Base-by-base conservation (phyloP, 1,140 invertebrate genomes). In the Ostrea denselamellosa region DNA sequence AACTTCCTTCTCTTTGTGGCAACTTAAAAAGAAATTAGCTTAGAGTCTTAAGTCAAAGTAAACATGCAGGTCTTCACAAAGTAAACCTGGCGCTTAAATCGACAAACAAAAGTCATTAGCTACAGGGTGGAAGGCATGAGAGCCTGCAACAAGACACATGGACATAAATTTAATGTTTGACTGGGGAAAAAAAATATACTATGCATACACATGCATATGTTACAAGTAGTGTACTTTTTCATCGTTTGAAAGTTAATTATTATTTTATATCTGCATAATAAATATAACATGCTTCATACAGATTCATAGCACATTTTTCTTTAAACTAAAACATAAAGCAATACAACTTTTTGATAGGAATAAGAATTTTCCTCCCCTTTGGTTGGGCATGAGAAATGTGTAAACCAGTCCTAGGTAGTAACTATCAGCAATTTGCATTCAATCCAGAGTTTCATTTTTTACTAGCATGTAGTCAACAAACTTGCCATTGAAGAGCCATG, bases 61-160 rank as follows among this genome's bases (percentile, higher is more conserved):
- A 77, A 77, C 68, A 77, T 34, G 58, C n/a, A 34, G 10, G 9
- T 77, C 28, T 10, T 8, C 8, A 34, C 28, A 77, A 28, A 77
- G 22, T 77, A 28, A 77, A 77, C 68, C 68, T 77, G 68, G 25
- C 14, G 9, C 8, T 77, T 77, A 25, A 34, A 25, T 77, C 68
- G 28, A 77, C 25, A 77, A 77, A 25, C 25, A 77, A 77, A 77
- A 77, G 14, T 77, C 25, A 77, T 71, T 71, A 34, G 22, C 68
- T 71, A 8, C 12, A 25, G 8, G 68, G 34, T 44, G 34, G 34
- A 44, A 2, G 34, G 34, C 34, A 5, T 44, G 34, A 44, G 34
- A 44, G 34, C 5, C 34, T 44, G 34, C 34, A 44, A 44, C 34
- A 44, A 2, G 34, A 5, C 34, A 44, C 34, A 44, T 5, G 34